Evolutionary conservation across 2,113 vertebrate species (phyloP), one percentile per base, ranked within the genome.

Genomic region (Hippocampus barbouri): DNA sequence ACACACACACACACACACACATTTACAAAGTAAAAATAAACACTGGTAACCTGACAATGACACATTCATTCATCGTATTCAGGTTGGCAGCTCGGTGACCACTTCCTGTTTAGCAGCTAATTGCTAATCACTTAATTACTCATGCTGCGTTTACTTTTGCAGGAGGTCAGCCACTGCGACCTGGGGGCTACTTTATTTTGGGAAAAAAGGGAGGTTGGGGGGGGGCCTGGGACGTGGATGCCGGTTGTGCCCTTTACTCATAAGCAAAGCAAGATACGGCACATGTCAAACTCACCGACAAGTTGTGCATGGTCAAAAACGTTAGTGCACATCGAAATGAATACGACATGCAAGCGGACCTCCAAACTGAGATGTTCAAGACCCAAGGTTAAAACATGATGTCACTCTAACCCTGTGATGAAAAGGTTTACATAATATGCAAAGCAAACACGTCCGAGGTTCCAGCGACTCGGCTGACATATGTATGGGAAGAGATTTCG

Each of bases 101-200:
- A 67, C 76, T 88, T 87, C 87, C 86, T 85, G 86, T 87, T 86
- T 83, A 65, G 82, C 67, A 51, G 81, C 68, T 85, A 85, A 87
- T 86, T 87, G 77, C 75, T 62, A 71, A 66, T 74, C 70, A 51
- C 79, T 72, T 82, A 83, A 85, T 88, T 77, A 77, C n/a, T 68
- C 62, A 53, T 43, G 45, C 66, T 73, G 54, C 20, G 47, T 86
- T 85, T 79, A 73, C 66, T 47, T 75, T 71, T 71, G 74, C 72
- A 71, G 73, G 72, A 53, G 74, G 78, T 84, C 80, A 79, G 65
- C 54, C 43, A 76, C 72, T 6, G 83, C 80, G 79, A 78, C 74
- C 85, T 21, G 23, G 27, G 34, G 66, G 73, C 68, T 67, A 79
- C 75, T 10, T 45, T 27, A 16, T 23, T 47, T 27, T 47, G 43